A percentile compares a stretch with the other conserved stretches of the same genome.
These are phyloP conservation scores for Hyposoter dolosus DNA, from an alignment of 2,888 invertebrate genomes.

Conservation along the genomic window DNA sequence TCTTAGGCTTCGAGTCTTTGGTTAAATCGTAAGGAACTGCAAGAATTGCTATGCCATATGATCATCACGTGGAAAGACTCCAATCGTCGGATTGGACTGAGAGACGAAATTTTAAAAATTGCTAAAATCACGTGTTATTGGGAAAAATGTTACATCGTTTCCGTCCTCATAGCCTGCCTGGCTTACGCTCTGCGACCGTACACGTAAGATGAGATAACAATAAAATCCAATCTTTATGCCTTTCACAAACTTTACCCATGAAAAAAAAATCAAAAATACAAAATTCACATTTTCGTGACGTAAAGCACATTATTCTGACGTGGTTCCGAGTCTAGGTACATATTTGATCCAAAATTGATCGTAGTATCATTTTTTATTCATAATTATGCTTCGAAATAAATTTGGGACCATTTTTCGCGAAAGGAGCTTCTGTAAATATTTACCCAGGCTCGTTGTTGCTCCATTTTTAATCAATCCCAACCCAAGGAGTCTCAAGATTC, in stretches of 20 bases:
- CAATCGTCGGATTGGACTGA: not conserved
- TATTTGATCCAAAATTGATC: not conserved
- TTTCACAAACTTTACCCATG: not conserved
- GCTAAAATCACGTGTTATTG: not conserved
- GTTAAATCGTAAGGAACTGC: not conserved
- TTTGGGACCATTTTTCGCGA: too few species aligned
- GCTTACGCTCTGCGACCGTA: not conserved
- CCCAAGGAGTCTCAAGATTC: too few species aligned
- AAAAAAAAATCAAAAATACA: not conserved
- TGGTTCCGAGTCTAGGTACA: too few species aligned
- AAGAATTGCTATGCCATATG: not conserved
- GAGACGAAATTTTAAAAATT: not conserved
- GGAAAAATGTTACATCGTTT: not conserved
- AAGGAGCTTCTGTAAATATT: too few species aligned
- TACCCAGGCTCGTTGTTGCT: too few species aligned
- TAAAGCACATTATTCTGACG: too few species aligned
- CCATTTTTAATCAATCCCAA: too few species aligned
- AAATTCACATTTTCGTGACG: too few species aligned
- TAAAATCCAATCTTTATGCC: not conserved
- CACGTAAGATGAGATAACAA: not conserved
- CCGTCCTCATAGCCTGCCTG: not conserved
- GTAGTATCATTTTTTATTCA: not conserved
- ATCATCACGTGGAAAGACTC: conserved; percentile 1
- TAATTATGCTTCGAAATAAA: not conserved
- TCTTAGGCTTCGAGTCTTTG: not conserved